Base-by-base conservation (phyloP, 2,888 invertebrate species). In the Eudemis profundana region DNA sequence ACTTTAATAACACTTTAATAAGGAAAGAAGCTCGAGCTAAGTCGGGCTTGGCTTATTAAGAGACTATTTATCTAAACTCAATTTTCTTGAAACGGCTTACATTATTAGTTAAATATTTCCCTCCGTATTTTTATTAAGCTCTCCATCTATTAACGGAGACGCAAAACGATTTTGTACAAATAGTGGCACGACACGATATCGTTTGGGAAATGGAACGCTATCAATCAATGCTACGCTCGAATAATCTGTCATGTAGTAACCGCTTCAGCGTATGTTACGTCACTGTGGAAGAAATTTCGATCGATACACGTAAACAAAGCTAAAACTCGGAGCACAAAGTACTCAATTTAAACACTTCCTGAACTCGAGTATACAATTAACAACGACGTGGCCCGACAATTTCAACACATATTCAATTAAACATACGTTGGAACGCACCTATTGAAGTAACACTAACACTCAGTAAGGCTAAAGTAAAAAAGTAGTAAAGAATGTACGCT, bases 171-270 rank as follows among this genome's bases (percentile, higher is more conserved):
- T 59, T 65, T 46, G 29, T 50, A 65, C 46, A 68, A 68, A 62
- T 56, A 42, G 49, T 27, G 23, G 63, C 29, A 67, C 68, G 66
- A 69, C 69, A 75, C 76, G 77, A 72, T 74, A 77, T 68, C 59
- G 67, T 67, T 74, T 67, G 66, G 69, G 70, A 74, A 77, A 78
- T 74, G 73, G 70, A 72, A 69, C 70, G 68, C 73, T 69, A 84
- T 86, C 78, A 79, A 85, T 85, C 82, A 82, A 73, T 72, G 77
- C 74, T 72, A 61, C 71, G 70, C 68, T 70, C 79, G 79, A 80
- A 81, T 79, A 74, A 78, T 74, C 75, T 71, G 70, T 74, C 77
- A 72, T 76, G 74, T 71, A 68, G 72, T 66, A 70, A 72, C 70
- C 63, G 67, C 63, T 68, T 68, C 57, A 66, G 65, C 66, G 46